These are phyloP conservation scores for Myotis davidii DNA, from an alignment of 2,113 vertebrate genomes.

Conservation along the genomic window DNA sequence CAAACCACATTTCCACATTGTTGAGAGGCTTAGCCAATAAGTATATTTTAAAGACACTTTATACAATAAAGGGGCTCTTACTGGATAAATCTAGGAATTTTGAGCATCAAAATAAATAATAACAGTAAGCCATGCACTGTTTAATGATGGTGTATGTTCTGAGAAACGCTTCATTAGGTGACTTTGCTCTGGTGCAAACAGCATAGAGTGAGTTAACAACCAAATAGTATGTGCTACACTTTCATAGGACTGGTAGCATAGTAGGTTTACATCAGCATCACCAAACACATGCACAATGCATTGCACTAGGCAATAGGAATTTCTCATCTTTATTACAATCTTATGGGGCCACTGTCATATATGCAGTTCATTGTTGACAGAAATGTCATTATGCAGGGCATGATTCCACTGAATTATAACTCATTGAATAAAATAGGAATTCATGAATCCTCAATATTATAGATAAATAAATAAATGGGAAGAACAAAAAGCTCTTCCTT, in stretches of 20 bases:
- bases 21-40: slow-evolving; percentile 16
- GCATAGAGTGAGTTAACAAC: not conserved
- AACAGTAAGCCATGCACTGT: not conserved
- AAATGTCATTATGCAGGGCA: not conserved
- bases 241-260: not conserved
- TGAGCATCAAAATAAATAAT: not conserved
- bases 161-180: not conserved
- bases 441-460: not conserved
- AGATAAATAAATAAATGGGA: not conserved
- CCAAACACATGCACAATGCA: not conserved
- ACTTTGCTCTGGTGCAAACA: not conserved
- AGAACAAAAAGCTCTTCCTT: not conserved
- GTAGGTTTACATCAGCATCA: not conserved
- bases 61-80: not conserved
- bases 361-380: not conserved
- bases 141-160: not conserved
- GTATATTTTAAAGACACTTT: not conserved
- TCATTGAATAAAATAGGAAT: not conserved
- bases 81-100: not conserved
- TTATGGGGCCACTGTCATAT: not conserved
- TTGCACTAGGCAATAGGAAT: not conserved
- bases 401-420: not conserved
- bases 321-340: not conserved
- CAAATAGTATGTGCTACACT: not conserved
- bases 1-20: not conserved